phyloP scores from a whole-genome alignment of 2,113 vertebrate genomes.

The Phylloscopus trochilus region DNA sequence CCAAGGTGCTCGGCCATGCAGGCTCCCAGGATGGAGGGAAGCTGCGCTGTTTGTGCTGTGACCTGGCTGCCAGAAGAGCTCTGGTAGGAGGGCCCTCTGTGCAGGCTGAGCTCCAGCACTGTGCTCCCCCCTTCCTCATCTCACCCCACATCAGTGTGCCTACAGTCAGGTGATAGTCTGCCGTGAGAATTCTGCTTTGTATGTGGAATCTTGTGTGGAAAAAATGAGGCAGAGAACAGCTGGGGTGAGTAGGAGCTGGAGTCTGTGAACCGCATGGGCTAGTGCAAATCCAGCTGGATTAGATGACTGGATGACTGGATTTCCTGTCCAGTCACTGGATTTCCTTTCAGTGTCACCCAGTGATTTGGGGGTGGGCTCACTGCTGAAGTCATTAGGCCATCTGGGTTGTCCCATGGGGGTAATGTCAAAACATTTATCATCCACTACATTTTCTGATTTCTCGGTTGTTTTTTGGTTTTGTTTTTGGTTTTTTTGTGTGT shows the following conservation, averaged over 20 bases:
- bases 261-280: background rate
- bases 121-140: background rate
- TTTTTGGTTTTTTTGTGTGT: too few species aligned
- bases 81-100: background rate
- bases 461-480: fast-evolving
- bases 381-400: background rate
- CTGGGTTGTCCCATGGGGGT: background rate
- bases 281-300: background rate
- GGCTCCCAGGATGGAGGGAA: background rate
- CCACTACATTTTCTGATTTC: background rate
- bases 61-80: background rate
- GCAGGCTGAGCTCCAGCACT: fast-evolving
- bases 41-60: fast-evolving
- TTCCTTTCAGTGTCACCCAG: background rate
- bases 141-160: fast-evolving
- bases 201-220: background rate
- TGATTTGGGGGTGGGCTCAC: background rate
- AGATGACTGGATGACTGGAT: background rate
- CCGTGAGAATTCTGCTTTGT: background rate
- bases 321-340: background rate
- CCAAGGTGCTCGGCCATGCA: background rate
- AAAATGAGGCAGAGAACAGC: background rate
- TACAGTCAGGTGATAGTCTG: background rate
- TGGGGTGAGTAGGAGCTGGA: background rate
- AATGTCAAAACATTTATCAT: background rate